Evolutionary conservation across 2,113 vertebrate genomes (phyloP).

Genomic region (Alces alces): DNA sequence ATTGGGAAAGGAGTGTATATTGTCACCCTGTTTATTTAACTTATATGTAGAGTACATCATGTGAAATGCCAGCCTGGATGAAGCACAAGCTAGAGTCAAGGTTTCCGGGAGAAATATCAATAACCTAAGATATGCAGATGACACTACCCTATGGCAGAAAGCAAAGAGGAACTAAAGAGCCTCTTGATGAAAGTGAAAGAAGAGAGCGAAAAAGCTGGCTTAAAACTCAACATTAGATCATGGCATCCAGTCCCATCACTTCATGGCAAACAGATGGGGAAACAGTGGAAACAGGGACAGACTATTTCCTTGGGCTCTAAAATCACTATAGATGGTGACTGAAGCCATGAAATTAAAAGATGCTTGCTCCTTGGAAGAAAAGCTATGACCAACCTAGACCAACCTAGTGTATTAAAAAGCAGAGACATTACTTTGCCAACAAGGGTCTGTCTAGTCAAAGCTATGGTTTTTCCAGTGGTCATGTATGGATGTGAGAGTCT

Average conservation of each 20-base stretch:
- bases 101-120: background rate
- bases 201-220: background rate
- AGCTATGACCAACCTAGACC: background rate
- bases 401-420: background rate
- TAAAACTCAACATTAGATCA: background rate
- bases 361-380: background rate
- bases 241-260: background rate
- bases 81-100: background rate
- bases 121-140: background rate
- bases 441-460: background rate
- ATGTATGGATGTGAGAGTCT: background rate
- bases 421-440: background rate
- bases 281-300: background rate
- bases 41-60: background rate
- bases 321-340: background rate
- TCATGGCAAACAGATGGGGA: background rate
- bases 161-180: background rate
- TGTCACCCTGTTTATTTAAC: background rate
- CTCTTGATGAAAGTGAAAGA: background rate
- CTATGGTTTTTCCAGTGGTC: background rate
- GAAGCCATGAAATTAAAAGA: background rate
- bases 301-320: background rate
- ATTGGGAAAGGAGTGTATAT: background rate
- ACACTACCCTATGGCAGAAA: background rate
- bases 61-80: background rate